These are phyloP conservation scores for Eublepharis macularius DNA, from an alignment of 2,113 vertebrate genomes.

Conservation along the genomic window DNA sequence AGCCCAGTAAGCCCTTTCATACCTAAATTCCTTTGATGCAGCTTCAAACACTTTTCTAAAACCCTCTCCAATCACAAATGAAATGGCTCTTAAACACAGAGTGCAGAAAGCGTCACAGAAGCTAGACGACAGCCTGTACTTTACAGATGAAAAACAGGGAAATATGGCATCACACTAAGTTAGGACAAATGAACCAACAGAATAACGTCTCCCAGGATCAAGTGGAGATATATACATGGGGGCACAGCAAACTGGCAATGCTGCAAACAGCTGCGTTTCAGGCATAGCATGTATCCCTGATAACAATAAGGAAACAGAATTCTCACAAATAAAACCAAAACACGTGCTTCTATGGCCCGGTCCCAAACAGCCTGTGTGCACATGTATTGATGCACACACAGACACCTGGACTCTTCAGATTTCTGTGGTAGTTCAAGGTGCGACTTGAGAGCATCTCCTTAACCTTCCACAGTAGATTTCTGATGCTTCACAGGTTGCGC, in stretches of 20 bases:
- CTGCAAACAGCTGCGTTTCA: not conserved
- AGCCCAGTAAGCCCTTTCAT: not conserved
- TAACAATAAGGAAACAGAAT: not conserved
- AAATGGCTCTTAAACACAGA: conserved; percentile 26
- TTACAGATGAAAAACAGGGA: conserved; percentile 53
- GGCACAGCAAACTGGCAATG: conserved; percentile 13
- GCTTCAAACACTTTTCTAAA: not conserved
- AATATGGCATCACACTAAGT: not conserved
- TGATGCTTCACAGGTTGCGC: too few relatives aligned
- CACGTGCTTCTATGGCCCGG: not conserved
- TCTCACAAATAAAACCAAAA: not conserved
- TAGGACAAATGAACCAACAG: conserved; percentile 44
- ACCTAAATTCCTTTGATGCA: not conserved
- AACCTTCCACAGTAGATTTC: too few relatives aligned
- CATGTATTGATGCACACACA: not conserved
- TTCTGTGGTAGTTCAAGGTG: not conserved
- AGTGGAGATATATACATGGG: conserved; percentile 5
- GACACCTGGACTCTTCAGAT: not conserved
- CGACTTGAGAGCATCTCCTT: too few relatives aligned
- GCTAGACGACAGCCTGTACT: conserved; percentile 44
- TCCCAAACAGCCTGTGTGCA: too few relatives aligned
- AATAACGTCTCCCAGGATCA: conserved; percentile 51
- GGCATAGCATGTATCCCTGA: not conserved
- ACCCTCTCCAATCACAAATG: not conserved
- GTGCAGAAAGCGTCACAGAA: conserved; percentile 46